These are phyloP conservation scores for Protomyctophum bolini DNA, from an alignment of 2,113 vertebrate genomes.

Conservation along the genomic window DNA sequence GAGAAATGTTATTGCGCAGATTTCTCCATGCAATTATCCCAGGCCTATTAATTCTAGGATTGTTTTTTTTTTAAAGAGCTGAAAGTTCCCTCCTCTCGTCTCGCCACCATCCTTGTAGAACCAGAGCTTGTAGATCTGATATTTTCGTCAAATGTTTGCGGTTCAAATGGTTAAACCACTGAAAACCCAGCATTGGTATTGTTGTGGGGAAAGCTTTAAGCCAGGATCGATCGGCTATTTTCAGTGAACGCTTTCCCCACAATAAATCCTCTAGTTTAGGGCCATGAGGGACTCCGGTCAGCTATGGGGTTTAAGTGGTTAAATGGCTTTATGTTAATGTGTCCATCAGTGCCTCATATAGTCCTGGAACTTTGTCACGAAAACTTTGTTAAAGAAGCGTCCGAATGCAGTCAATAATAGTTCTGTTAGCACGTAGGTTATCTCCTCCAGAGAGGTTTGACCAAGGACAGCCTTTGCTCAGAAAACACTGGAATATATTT, in stretches of 20 bases:
- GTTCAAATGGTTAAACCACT: too few species aligned
- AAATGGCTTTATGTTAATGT: slow-evolving; percentile 63
- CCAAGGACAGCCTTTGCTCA: slow-evolving; percentile 67
- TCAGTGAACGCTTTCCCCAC: too few species aligned
- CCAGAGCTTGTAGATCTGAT: slow-evolving; percentile 21
- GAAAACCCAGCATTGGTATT: too few species aligned
- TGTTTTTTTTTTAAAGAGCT: slow-evolving; percentile 46
- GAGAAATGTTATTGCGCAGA: slow-evolving; percentile 68
- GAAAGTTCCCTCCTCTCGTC: slow-evolving; percentile 56
- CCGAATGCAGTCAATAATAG: slow-evolving; percentile 69
- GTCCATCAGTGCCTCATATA: too few species aligned
- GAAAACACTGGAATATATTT: slow-evolving; percentile 62
- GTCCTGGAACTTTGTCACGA: slow-evolving; percentile 56
- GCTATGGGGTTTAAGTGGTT: slow-evolving; percentile 34
- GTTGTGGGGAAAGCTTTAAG: too few species aligned
- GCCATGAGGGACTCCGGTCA: slow-evolving; percentile 49
- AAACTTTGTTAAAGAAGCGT: slow-evolving; percentile 68
- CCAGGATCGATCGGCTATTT: too few species aligned
- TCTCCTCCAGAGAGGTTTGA: slow-evolving; percentile 64
- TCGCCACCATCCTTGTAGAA: slow-evolving; percentile 44
- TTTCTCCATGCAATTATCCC: slow-evolving; percentile 70
- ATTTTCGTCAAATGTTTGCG: too few species aligned
- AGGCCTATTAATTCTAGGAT: slow-evolving; percentile 68
- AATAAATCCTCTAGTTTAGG: too few species aligned
- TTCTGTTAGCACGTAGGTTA: slow-evolving; percentile 57